These are phyloP conservation scores for Amblyjoppa proteus DNA, from an alignment of 2,888 invertebrate genomes.

Conservation along the genomic window DNA sequence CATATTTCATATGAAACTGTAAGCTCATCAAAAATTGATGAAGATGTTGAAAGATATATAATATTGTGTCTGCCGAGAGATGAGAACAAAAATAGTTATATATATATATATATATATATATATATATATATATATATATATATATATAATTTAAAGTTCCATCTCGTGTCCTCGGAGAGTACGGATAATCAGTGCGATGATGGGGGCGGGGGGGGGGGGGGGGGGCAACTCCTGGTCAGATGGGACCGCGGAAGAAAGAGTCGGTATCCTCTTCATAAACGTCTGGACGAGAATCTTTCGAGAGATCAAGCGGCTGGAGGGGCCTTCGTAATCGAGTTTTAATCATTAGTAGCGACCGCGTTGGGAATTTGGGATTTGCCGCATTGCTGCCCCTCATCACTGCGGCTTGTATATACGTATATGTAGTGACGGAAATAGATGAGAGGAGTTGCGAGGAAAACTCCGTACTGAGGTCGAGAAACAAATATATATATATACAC, in stretches of 20 bases:
- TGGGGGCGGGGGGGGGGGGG: not conserved
- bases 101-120: not conserved
- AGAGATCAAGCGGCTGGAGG: conserved; percentile 34
- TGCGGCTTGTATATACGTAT: conserved; percentile 42
- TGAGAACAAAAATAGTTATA: not conserved
- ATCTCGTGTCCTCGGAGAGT: conserved; percentile 30
- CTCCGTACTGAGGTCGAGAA: conserved; percentile 41
- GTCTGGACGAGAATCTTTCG: not conserved
- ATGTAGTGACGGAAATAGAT: conserved; percentile 32
- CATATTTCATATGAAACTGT: too few species aligned
- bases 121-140: not conserved
- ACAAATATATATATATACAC: not conserved
- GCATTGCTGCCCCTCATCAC: conserved; percentile 55
- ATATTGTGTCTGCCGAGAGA: not conserved
- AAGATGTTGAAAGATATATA: not conserved
- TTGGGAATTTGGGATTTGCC: conserved; percentile 68
- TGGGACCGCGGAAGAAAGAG: conserved; percentile 22
- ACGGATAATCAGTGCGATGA: conserved; percentile 55
- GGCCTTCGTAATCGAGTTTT: conserved; percentile 62
- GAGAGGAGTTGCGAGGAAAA: conserved; percentile 43
- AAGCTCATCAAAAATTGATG: not conserved
- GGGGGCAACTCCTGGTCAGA: conserved; percentile 17
- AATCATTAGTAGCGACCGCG: conserved; percentile 65
- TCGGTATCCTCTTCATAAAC: conserved; percentile 22
- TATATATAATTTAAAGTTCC: conserved; percentile 17